Base-by-base conservation (phyloP, 2,888 invertebrate species). In the Hedya salicella region DNA sequence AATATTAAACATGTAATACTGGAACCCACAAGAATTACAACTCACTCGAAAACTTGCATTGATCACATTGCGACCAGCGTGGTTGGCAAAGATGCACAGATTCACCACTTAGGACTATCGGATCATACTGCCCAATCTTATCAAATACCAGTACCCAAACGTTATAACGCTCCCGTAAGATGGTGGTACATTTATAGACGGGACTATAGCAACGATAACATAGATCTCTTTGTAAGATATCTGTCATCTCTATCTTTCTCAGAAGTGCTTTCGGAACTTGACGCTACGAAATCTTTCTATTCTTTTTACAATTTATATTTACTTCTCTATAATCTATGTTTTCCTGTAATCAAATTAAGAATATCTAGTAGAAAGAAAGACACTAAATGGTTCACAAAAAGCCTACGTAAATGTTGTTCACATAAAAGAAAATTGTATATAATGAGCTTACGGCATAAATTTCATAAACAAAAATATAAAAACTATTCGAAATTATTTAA, bases 131-230 rank as follows among this genome's bases (percentile, higher is more conserved):
- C 50, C 8, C 50, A 25, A n/a, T 30, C 30, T 14, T 50, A 50
- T 14, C 30, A 50, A 30, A 32, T 50, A n/a, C 50, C 50, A 50
- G 32, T 50, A 50, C 50, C 14, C 6, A 50, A 50, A 32, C 50
- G 50, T n/a, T 32, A 50, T n/a, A 14, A 25, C 25, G 30, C 50
- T 16, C 50, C 50, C 8, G 50, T 50, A 3, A 50, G 32, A 8
- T 50, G 50, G 30, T 50, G 50, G 50, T 50, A 50, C 32, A 32
- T 14, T 14, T 32, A 50, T 14, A 50, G 8, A 50, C 25, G 30
- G 32, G n/a, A 50, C 16, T n/a, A 50, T 6, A 30, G 30, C 25
- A 32, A 25, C 25, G 25, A 25, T 25, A 25, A 25, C 6, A 25
- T 25, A 25, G 25, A 30, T 30, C 25, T 30, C 30, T 50, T 50